Base-by-base conservation (phyloP, 2,797 vertebrate species). In the Gambelia wislizenii region DNA sequence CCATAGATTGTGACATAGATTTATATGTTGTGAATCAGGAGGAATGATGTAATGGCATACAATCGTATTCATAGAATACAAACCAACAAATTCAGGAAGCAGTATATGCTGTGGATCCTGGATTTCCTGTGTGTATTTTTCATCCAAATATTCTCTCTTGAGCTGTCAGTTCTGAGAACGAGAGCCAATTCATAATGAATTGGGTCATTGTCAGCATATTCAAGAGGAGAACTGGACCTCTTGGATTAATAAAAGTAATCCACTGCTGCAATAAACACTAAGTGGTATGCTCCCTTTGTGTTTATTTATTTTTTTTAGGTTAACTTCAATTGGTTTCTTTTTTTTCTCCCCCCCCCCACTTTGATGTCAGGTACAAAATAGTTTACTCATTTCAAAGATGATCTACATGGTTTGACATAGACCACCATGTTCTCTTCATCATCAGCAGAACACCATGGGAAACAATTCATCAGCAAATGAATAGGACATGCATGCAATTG, bases 301-400 rank as follows among this genome's bases (percentile, higher is more conserved):
- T 67, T 91, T 83, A n/a, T 89, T 93, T n/a, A n/a, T n/a, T 94
- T 93, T 79, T 36, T 78, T 5, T 9, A 70, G 49, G 30, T 84
- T 52, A 6, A 81, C 61, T 82, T 87, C 64, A 61, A 94, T 90
- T 36, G 61, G 6, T 64, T 91, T 64, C 36, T 4, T 1, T 39
- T 36, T 42, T 44, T 90, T 85, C 91, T 91, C 82, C 56, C 36
- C 90, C 91, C 25, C 0, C 86, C 87, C 91, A 59, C 2, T 81
- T 70, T 87, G 49, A 77, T 87, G 70, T 89, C 89, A 70, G 0
- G 0, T 84, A 82, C 70, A 75, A 4, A 1, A 0, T 77, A 47
- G 22, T 89, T 94, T 91, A 3, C 33, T 87, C 69, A 72, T 83
- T 83, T 72, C 90, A 89, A 76, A 74, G 61, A 70, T 92, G 70